Conservation (phyloP, 2,113 vertebrate genomes). For the Erythrocercus mccallii region DNA sequence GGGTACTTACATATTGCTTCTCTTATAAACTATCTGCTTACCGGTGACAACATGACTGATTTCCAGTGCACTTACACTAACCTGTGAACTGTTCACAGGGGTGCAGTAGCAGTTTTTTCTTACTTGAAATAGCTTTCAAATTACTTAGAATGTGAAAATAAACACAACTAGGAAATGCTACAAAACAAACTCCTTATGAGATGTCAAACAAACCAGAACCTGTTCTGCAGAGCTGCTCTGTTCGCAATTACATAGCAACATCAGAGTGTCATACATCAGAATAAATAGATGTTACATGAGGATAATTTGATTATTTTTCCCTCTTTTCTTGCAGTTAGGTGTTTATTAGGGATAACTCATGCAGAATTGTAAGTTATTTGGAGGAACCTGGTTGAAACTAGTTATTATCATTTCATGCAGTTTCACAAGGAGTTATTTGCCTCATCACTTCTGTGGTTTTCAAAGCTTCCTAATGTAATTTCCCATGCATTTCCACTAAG, state of each 20-base stretch:
- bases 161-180: background rate
- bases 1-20: background rate
- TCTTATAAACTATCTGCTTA: background rate
- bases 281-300: background rate
- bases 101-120: background rate
- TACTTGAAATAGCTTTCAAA: background rate
- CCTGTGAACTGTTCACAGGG: background rate
- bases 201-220: background rate
- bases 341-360: background rate
- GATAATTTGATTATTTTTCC: slow-evolving; percentile 17
- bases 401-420: slow-evolving; percentile 16
- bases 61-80: background rate
- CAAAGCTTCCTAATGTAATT: slow-evolving; percentile 7
- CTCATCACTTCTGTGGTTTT: slow-evolving; percentile 12
- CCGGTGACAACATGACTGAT: background rate
- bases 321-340: background rate
- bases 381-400: slow-evolving; percentile 10
- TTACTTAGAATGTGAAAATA: background rate
- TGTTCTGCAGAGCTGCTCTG: background rate
- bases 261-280: background rate
- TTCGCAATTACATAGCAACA: background rate
- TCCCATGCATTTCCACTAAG: slow-evolving; percentile 1
- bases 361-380: background rate
- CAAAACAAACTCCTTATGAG: background rate
- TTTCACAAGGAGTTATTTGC: slow-evolving; percentile 24